These are phyloP conservation scores for Sarcophaga bullata DNA, from an alignment of 1,140 invertebrate genomes.

Conservation along the genomic window DNA sequence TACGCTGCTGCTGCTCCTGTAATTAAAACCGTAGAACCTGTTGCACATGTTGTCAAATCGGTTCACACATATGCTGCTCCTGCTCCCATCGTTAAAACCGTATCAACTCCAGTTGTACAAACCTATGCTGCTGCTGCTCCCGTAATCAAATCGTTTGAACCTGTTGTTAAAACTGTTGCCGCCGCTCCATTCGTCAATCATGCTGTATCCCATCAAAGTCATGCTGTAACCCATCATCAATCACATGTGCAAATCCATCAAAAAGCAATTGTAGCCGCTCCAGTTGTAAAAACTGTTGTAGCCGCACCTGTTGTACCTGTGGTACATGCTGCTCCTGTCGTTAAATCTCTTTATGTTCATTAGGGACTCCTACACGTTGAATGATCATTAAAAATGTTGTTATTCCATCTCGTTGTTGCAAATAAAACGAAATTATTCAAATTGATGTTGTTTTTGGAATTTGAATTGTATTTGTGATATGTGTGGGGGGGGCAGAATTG, in stretches of 20 bases:
- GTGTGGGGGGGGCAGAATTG: no score
- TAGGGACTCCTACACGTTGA: neutral
- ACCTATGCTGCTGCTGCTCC: conserved; percentile 29
- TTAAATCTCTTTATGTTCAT: conserved; percentile 24
- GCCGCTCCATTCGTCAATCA: neutral
- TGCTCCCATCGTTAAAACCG: conserved; percentile 44
- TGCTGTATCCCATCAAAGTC: conserved; percentile 1
- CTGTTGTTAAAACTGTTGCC: conserved; percentile 20
- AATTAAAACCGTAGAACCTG: conserved; percentile 30
- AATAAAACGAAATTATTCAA: no score
- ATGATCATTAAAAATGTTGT: no score
- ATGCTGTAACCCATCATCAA: conserved; percentile 13
- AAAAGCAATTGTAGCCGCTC: conserved; percentile 15
- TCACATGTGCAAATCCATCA: conserved; percentile 11
- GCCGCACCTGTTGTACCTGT: conserved; percentile 27
- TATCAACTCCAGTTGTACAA: conserved; percentile 50
- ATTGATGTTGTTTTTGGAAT: no score
- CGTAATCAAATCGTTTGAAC: conserved; percentile 18
- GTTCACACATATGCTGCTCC: conserved; percentile 31
- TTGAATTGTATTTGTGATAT: no score
- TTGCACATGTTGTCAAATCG: neutral
- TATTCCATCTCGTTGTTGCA: no score
- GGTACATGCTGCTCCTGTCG: conserved; percentile 35
- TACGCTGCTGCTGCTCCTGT: conserved; percentile 32
- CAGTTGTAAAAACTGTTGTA: conserved; percentile 27